These are phyloP conservation scores for Shargacucullia verbasci DNA, from an alignment of 2,888 invertebrate species.

Conservation along the genomic window DNA sequence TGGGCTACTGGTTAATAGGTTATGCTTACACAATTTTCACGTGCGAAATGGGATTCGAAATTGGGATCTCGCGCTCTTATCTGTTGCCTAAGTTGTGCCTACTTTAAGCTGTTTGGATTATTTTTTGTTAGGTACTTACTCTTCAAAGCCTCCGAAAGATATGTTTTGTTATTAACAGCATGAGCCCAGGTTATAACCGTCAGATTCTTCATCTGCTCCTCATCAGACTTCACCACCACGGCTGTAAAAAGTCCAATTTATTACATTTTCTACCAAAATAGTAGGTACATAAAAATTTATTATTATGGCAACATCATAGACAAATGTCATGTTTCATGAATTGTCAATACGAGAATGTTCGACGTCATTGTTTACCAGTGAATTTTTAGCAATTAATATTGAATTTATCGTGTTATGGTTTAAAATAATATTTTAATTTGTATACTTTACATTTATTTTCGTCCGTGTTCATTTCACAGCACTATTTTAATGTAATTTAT, in stretches of 20 bases:
- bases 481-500: background rate
- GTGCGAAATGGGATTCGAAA: too few relatives aligned
- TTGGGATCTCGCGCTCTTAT: too few relatives aligned
- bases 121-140: conserved; percentile 75
- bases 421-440: too few relatives aligned
- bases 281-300: background rate
- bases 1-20: too few relatives aligned
- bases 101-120: too few relatives aligned
- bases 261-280: conserved; percentile 27
- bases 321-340: conserved; percentile 11
- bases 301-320: conserved; percentile 33
- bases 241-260: conserved; percentile 65
- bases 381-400: too few relatives aligned
- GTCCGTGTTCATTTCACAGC: background rate
- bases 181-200: conserved; percentile 95
- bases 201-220: conserved; percentile 89
- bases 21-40: too few relatives aligned
- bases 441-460: background rate
- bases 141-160: conserved; percentile 90
- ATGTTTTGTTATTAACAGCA: conserved; percentile 93
- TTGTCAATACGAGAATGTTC: background rate
- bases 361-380: too few relatives aligned
- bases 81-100: too few relatives aligned
- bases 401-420: too few relatives aligned
- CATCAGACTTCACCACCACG: conserved; percentile 71